Evolutionary conservation across 1,140 invertebrate genomes (phyloP), one percentile per base, ranked within the genome.

Genomic region (Drosophila rufa): DNA sequence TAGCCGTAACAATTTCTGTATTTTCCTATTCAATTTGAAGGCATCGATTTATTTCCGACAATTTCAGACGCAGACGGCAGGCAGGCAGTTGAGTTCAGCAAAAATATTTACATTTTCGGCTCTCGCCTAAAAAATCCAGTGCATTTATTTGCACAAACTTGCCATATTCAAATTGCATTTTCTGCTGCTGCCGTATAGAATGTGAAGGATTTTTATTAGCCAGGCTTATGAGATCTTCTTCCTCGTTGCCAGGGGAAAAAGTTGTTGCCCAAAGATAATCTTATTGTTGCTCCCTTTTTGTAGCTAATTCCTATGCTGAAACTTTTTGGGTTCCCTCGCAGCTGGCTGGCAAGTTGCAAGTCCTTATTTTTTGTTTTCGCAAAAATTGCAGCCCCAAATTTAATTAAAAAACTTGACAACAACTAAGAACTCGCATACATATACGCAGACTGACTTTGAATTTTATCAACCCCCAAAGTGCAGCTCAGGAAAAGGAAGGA

Each of bases 371-470:
- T 50, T 57, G 30, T 51, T 51, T 68, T 43, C 30, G 68, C 50
- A 42, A 69, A 73, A 73, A 48, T 42, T 55, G 69, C 69, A 74
- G 33, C 42, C 27, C 56, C 57, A 51, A 78, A 78, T 69, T 78
- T 78, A 69, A 78, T 69, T 78, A 69, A 78, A 78, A 78, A 78
- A 78, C 75, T 78, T 78, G 75, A 69, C 68, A 73, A 60, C 67
- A 73, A 73, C 55, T 45, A 73, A 73, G 69, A 46, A 73, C 56
- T 59, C 11, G 19, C 33, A 55, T 45, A 57, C 36, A 60, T 30
- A 47, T 36, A 64, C 33, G 61, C n/a, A 36, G 27, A 62, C 40
- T 55, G 56, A 77, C 75, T 77, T 77, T 47, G 50, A 64, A 55
- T 75, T 64, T 38, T 50, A 75, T 56, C 71, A 64, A 75, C 58